Evolutionary conservation across 2,113 vertebrate species (phyloP), one percentile per base, ranked within the genome.

Genomic region (Peromyscus maniculatus): DNA sequence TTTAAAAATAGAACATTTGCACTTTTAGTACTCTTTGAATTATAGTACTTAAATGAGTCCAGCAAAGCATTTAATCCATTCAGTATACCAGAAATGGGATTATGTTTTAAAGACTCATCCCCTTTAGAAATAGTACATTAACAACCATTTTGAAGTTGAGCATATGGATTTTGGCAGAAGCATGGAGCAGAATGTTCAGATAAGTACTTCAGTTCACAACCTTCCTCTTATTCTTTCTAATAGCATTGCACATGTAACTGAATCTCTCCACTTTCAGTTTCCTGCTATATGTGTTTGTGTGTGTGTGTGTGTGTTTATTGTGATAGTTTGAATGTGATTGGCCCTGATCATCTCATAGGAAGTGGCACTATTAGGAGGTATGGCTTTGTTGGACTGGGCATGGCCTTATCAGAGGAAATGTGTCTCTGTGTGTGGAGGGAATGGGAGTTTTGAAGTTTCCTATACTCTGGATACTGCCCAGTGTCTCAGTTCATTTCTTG

Each of bases 1-100:
- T 96, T 93, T 43, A 83, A 96, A 93, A 96, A 94, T 84, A 79
- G 95, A 96, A 96, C 28, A 87, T 93, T 94, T 96, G 69, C 75
- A 52, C 71, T 96, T 97, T 98, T 87, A 64, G 13, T 86, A 75
- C 87, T 77, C 75, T 95, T 90, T 96, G 52, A 86, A 92, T 89
- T 89, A 46, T 52, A 39, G 19, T 1, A 26, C 67, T 89, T 94
- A 74, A 87, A 28, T 88, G 21, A 94, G 77, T 82, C 4, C 52
- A 90, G 91, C 71, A 19, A 95, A 93, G 21, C 49, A 69, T 91
- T 82, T 69, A 39, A 82, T 57, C 3, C 1, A 82, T 66, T 95
- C 3, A 46, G 55, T 19, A 91, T 87, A 43, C 10, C 26, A 94
- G 55, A 95, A 97, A 93, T 75, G 22, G 31, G 15, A 4, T n/a